Evolutionary conservation across 2,888 invertebrate species (phyloP), one percentile per base, ranked within the genome.

Genomic region (Drosophila mulleri): DNA sequence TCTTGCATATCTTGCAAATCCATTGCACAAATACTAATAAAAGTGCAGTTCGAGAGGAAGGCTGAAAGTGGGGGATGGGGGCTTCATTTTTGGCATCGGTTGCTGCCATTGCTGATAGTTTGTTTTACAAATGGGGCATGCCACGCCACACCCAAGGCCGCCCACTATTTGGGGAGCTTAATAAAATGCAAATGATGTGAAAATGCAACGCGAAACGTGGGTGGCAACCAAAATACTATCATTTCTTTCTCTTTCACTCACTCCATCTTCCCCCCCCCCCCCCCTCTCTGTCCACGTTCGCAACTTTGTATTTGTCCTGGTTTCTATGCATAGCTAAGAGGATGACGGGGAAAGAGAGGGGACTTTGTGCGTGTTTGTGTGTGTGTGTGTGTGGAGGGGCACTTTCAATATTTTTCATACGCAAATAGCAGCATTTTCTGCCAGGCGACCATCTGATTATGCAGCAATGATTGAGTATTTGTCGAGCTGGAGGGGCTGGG

Each of bases 181-280:
- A 85, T 85, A 85, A 84, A 80, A 87, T 85, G 85, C 82, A 85
- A 85, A 85, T 85, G 81, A 84, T 85, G 85, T 77, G 81, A 72
- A 87, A 87, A 80, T 80, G 74, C 75, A 56, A 16, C 48, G 58
- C 23, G 47, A 52, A 50, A 71, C 64, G 72, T 37, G 62, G 59
- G 47, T 52, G 54, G 48, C 53, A 72, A 70, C 58, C 68, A 64
- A 76, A 87, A 72, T 80, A 74, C 87, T 83, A 78, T 66, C 72
- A 75, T 68, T 71, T 66, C 42, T 9, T 2, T 32, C 54, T 29
- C 45, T 58, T 56, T 8, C 26, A 7, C 23, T n/a, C 9, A 35
- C 0, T 41, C 35, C n/a, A 9, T 7, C 9, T 41, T 50, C 39
- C 41, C 6, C 12, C 16, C 52, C 53, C 39, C 41, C 6, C 12